These are phyloP conservation scores for Unio delphinus DNA, from an alignment of 2,888 invertebrate genomes.

Conservation along the genomic window DNA sequence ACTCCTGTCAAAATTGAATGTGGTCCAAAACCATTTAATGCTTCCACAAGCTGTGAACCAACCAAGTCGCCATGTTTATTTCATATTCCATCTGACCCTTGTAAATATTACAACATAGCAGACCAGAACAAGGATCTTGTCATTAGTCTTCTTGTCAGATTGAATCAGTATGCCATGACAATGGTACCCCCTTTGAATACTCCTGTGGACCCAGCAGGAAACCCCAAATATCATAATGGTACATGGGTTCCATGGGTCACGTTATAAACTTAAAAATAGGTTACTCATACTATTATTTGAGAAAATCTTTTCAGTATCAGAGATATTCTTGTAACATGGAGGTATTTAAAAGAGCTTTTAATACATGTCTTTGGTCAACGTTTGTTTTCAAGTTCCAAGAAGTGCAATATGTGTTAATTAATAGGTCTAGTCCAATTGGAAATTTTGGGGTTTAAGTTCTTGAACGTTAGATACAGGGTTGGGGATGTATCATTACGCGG, in stretches of 20 bases:
- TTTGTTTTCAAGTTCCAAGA: too few species aligned
- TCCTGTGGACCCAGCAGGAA: slow-evolving; percentile 79
- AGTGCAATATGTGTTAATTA: too few species aligned
- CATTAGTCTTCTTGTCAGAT: slow-evolving; percentile 46
- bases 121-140: slow-evolving; percentile 59
- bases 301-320: too few species aligned
- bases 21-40: slow-evolving; percentile 62
- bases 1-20: slow-evolving; percentile 55
- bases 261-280: slow-evolving; percentile 7
- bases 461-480: too few species aligned
- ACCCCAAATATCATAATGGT: slow-evolving; percentile 85
- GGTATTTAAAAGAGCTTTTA: too few species aligned
- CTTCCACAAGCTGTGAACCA: slow-evolving; percentile 77
- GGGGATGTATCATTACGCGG: too few species aligned
- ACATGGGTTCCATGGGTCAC: slow-evolving; percentile 77
- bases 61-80: slow-evolving; percentile 83
- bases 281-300: too few species aligned
- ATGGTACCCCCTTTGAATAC: slow-evolving; percentile 83
- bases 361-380: too few species aligned
- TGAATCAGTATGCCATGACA: slow-evolving; percentile 78
- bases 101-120: slow-evolving; percentile 82
- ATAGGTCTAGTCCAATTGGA: too few species aligned
- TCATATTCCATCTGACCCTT: slow-evolving; percentile 87
- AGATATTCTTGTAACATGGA: too few species aligned
- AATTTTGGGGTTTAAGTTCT: too few species aligned